A percentile compares a stretch with the other conserved stretches of the same genome.
phyloP scores from a whole-genome alignment of 1,140 invertebrate genomes.

The Lepidotrigona ventralis region DNA sequence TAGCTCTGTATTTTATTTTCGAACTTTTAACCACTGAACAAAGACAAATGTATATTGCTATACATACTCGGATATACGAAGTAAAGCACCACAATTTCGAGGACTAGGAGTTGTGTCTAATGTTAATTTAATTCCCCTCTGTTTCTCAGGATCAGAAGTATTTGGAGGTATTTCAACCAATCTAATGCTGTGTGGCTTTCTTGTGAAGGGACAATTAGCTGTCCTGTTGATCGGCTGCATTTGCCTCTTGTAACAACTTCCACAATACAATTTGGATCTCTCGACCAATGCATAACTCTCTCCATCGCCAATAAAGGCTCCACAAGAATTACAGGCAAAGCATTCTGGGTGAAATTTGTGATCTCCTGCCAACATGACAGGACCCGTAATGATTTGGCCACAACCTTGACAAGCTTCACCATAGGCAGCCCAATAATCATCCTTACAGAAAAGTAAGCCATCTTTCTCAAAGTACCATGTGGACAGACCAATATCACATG shows the following conservation, averaged over 20 bases:
- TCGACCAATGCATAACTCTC: constrained; percentile 95
- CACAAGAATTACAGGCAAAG: constrained; percentile 91
- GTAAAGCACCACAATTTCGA: constrained; percentile 76
- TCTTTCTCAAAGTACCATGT: constrained; percentile 97
- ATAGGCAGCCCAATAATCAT: constrained; percentile 93
- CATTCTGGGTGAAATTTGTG: constrained; percentile 98
- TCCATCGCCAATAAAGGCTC: constrained; percentile 93
- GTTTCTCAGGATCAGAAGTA: constrained; percentile 77
- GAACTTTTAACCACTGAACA: neutral
- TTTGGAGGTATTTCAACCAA: constrained; percentile 87
- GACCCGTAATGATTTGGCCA: constrained; percentile 92
- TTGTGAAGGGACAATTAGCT: constrained; percentile 80
- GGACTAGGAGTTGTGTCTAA: constrained; percentile 79
- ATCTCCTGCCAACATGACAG: constrained; percentile 96
- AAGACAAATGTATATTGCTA: neutral
- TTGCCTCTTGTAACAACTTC: constrained; percentile 76
- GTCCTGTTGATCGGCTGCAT: constrained; percentile 83
- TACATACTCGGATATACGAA: constrained; percentile 84
- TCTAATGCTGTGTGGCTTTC: constrained; percentile 88
- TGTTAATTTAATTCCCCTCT: constrained; percentile 83
- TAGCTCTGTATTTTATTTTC: neutral
- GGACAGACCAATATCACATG: constrained; percentile 90
- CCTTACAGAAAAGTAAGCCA: constrained; percentile 92
- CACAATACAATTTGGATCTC: constrained; percentile 93
- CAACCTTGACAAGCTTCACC: constrained; percentile 94